phyloP scores from a whole-genome alignment of 2,888 invertebrate species.

The Noctuana brunneofusca region DNA sequence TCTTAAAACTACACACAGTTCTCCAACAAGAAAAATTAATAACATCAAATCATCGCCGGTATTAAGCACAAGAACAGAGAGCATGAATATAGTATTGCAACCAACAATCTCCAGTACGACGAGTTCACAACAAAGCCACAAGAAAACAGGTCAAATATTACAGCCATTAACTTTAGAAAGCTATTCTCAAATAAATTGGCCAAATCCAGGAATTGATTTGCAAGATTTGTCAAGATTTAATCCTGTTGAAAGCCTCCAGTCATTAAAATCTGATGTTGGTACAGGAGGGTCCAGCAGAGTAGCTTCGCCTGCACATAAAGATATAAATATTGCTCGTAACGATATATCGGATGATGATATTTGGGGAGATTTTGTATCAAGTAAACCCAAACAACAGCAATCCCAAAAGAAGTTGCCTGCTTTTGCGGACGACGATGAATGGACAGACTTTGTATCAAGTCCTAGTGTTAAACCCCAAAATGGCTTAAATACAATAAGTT shows the following conservation, averaged over 20 bases:
- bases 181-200: slow-evolving; percentile 84
- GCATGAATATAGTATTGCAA: slow-evolving; percentile 53
- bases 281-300: slow-evolving; percentile 60
- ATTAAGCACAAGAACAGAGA: slow-evolving; percentile 43
- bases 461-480: slow-evolving; percentile 70
- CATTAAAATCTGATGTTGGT: slow-evolving; percentile 67
- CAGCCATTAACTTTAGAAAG: slow-evolving; percentile 77
- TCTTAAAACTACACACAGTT: slow-evolving; percentile 35
- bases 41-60: slow-evolving; percentile 42
- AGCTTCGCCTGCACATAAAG: slow-evolving; percentile 62
- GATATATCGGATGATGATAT: slow-evolving; percentile 77
- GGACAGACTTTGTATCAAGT: slow-evolving; percentile 79
- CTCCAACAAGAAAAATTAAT: slow-evolving; percentile 41
- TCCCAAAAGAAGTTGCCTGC: slow-evolving; percentile 53
- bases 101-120: slow-evolving; percentile 51
- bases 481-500: slow-evolving; percentile 75
- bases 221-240: slow-evolving; percentile 78
- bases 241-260: slow-evolving; percentile 74
- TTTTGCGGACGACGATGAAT: slow-evolving; percentile 73
- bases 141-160: slow-evolving; percentile 70
- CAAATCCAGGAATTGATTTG: slow-evolving; percentile 82
- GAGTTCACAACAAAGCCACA: slow-evolving; percentile 49
- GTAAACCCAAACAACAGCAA: slow-evolving; percentile 64
- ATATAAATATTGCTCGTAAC: slow-evolving; percentile 48
- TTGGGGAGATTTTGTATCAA: slow-evolving; percentile 85